A percentile compares a stretch with the other conserved stretches of the same genome.
Evolutionary conservation across 2,888 invertebrate species (phyloP).

Genomic region (Tachina lurida): DNA sequence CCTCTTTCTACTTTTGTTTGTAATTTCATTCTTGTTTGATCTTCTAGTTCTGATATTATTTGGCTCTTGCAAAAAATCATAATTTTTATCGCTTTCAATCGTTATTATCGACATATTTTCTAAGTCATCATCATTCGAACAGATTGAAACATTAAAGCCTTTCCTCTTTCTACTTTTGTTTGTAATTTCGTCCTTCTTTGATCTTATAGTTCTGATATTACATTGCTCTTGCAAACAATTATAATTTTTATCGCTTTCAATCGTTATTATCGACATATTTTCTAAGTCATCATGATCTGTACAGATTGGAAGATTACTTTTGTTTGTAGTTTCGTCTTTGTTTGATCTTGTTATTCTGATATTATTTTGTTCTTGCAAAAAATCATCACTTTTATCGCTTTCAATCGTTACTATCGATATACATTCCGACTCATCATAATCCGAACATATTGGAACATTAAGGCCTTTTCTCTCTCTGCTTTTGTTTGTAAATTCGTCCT

Average conservation of each 20-base stretch:
- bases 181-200: neutral
- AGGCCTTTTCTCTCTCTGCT: neutral
- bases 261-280: neutral
- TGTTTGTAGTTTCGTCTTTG: too few species aligned
- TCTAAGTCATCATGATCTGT: neutral
- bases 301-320: slow-evolving; percentile 11
- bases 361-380: slow-evolving; percentile 53
- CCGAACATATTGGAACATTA: neutral
- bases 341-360: slow-evolving; percentile 36
- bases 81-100: slow-evolving; percentile 36
- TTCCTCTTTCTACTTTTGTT: neutral
- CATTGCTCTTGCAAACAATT: slow-evolving; percentile 59
- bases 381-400: slow-evolving; percentile 46
- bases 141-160: slow-evolving; percentile 25
- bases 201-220: slow-evolving; percentile 41
- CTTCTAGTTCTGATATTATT: slow-evolving; percentile 47
- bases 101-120: neutral
- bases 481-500: too few species aligned
- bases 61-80: slow-evolving; percentile 60
- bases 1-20: neutral
- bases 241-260: slow-evolving; percentile 45
- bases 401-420: neutral
- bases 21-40: neutral
- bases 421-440: neutral
- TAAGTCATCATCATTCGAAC: neutral